phyloP scores from a whole-genome alignment of 2,113 vertebrate species.

The Menidia beryllina region DNA sequence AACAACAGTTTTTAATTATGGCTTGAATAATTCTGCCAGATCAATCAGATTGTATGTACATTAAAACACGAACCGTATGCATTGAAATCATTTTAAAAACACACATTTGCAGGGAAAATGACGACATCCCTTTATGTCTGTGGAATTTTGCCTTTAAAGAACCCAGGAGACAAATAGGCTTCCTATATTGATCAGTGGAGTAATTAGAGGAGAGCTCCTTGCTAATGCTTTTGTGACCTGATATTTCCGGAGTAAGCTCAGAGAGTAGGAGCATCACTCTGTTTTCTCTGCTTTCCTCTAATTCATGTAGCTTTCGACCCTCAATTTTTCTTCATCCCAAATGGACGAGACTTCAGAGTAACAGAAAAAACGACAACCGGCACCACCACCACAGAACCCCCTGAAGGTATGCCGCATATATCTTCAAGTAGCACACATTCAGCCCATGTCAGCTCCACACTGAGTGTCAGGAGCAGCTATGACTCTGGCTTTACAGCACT shows the following conservation, averaged over 20 bases:
- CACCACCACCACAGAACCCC: conserved; percentile 28
- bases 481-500: background rate
- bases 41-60: no score
- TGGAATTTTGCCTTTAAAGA: background rate
- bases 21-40: background rate
- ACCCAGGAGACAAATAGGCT: conserved; percentile 2
- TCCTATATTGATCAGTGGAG: conserved; percentile 37
- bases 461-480: background rate
- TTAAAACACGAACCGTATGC: background rate
- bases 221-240: conserved; percentile 33
- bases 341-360: conserved; percentile 48
- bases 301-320: conserved; percentile 37
- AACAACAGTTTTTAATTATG: background rate
- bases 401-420: conserved; percentile 63
- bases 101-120: background rate
- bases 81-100: background rate
- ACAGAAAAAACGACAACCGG: conserved; percentile 41
- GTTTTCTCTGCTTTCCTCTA: conserved; percentile 22
- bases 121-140: background rate
- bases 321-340: no score
- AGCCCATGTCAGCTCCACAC: background rate
- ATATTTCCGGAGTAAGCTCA: conserved; percentile 33
- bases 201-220: conserved; percentile 19
- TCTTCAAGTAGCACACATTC: background rate
- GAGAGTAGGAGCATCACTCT: conserved; percentile 4